Percentiles rank a stretch among this genome's conserved stretches.
Conservation (phyloP, 2,113 vertebrate genomes). For the Vanacampus margaritifer region DNA sequence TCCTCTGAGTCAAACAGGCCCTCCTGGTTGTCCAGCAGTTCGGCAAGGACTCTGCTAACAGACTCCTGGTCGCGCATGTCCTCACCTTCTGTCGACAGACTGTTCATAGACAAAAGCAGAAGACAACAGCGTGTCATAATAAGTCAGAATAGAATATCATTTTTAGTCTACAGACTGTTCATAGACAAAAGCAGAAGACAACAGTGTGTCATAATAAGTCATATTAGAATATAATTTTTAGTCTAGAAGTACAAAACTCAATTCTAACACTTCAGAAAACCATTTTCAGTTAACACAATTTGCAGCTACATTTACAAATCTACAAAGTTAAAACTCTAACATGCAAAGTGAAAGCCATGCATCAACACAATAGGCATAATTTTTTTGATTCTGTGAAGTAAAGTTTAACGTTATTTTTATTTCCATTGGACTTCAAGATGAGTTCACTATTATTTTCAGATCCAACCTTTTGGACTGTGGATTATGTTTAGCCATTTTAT, state of each 20-base stretch:
- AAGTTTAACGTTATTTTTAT: too few relatives aligned
- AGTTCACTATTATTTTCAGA: too few relatives aligned
- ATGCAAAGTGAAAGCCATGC: too few relatives aligned
- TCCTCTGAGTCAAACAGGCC: conserved; percentile 94
- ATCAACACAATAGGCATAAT: too few relatives aligned
- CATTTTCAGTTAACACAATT: too few relatives aligned
- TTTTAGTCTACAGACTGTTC: conserved; percentile 61
- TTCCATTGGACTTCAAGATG: too few relatives aligned
- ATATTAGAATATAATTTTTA: neutral
- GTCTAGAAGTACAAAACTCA: neutral
- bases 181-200: neutral
- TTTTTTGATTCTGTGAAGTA: too few relatives aligned
- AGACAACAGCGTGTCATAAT: conserved; percentile 3
- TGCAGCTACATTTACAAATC: too few relatives aligned
- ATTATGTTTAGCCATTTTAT: neutral
- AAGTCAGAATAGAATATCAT: neutral
- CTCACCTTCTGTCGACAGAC: conserved; percentile 80
- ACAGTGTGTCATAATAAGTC: neutral
- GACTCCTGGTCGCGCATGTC: conserved; percentile 93
- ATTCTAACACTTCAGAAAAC: too few relatives aligned
- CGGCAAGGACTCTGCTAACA: conserved; percentile 89
- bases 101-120: conserved; percentile 10
- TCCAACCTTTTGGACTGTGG: neutral
- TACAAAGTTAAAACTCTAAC: too few relatives aligned
- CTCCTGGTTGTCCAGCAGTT: conserved; percentile 93